Evolutionary conservation across 1,140 invertebrate genomes (phyloP), one percentile per base, ranked within the genome.

Genomic region (Meloidogyne exigua): DNA sequence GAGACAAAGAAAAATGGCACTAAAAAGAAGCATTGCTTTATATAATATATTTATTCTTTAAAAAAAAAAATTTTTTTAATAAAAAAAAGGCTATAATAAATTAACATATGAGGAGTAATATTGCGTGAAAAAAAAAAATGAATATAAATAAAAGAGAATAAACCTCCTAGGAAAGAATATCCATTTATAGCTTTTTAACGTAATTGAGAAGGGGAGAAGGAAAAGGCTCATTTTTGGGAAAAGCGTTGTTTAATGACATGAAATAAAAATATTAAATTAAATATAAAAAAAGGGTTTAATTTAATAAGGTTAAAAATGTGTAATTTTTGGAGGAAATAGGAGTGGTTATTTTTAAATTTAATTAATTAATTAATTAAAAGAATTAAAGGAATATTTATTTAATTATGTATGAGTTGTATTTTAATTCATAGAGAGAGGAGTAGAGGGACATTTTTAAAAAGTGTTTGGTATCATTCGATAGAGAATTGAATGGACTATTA

Each of bases 151-250:
- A n/a, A n/a, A n/a, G 49, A n/a, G 18, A 57, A 57, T 57, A 39
- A 39, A 39, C 1, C 49, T 57, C 21, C 21, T 57, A n/a, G n/a
- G 7, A n/a, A n/a, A 57, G 10, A 57, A n/a, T n/a, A 57, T 57
- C n/a, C 49, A 57, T 57, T 57, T 57, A n/a, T n/a, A 57, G 49
- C n/a, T 57, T 57, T 57, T n/a, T 57, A 57, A 57, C n/a, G n/a
- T n/a, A 57, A 57, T n/a, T 57, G n/a, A 18, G 44, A n/a, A n/a
- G n/a, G n/a, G n/a, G n/a, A n/a, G n/a, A n/a, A n/a, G n/a, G 2
- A 18, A 49, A 18, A 18, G 44, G 28, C 28, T 32, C 7, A n/a
- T 39, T n/a, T n/a, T 9, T 4, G n/a, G 49, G 49, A 57, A 57
- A 57, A 9, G 9, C 1, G 28, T 32, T 32, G 28, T 44, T 5